Evolutionary conservation across 2,113 vertebrate species (phyloP).

Genomic region (Anser cygnoides): DNA sequence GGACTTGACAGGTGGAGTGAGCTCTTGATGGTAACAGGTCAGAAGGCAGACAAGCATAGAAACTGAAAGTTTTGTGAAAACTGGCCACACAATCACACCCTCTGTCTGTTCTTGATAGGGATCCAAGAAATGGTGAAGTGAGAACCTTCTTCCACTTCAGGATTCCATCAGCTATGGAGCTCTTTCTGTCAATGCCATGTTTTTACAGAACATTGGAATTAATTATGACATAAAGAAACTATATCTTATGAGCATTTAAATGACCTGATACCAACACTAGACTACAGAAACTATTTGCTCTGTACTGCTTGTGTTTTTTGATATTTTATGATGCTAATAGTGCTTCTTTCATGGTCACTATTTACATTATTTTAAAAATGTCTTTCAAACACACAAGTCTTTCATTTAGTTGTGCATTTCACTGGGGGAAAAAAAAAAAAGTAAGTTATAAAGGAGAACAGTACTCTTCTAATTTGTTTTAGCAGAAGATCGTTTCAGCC

Average conservation of each 20-base stretch:
- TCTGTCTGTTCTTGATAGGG: not conserved
- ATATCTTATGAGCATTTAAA: not conserved
- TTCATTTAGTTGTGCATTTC: constrained; percentile 43
- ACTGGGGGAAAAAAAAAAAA: constrained; percentile 13
- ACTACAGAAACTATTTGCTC: not conserved
- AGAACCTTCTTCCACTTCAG: not conserved
- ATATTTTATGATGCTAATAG: not conserved
- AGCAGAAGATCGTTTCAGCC: constrained; percentile 21
- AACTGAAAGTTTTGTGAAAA: not conserved
- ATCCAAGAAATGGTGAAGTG: not conserved
- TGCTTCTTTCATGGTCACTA: not conserved
- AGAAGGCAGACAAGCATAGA: not conserved
- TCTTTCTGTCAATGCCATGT: not conserved
- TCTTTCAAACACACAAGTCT: not conserved
- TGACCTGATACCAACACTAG: not conserved
- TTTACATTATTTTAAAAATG: not conserved
- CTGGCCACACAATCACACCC: accelerated
- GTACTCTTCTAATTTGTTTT: constrained; percentile 22
- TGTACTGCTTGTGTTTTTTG: not conserved
- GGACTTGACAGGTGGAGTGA: not conserved
- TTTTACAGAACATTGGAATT: not conserved
- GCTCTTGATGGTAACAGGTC: not conserved
- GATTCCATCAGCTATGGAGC: not conserved
- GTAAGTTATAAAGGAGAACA: constrained; percentile 29
- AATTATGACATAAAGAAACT: not conserved